Base-by-base conservation (phyloP, 2,797 vertebrate genomes). In the Argya squamiceps region DNA sequence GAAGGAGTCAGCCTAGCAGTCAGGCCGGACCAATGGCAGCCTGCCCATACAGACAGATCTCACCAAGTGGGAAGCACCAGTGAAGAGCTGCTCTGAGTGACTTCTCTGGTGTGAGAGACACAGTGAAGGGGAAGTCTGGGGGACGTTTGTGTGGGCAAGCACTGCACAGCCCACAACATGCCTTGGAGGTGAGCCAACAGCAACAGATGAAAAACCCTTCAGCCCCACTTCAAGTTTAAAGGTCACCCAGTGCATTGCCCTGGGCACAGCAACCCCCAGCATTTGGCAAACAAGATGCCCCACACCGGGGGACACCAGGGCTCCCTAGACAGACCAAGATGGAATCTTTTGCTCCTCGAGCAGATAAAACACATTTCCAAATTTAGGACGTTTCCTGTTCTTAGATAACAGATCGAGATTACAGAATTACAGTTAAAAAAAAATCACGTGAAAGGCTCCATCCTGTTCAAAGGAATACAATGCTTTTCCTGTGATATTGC, bases 401-500 rank as follows among this genome's bases (percentile, higher is more conserved):
- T 58, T 32, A 89, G 68, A 77, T 89, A 91, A 64, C 1, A 4
- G 76, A 85, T 64, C 3, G 3, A 85, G 89, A 95, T 75, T 65
- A 92, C 56, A 74, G 24, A 92, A 87, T 70, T 78, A 63, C 85
- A 75, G 24, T n/a, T 68, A 6, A 12, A 55, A 58, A 73, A 63
- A 29, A 18, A 49, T 29, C 58, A 84, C 1, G 4, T 64, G 71
- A 80, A 79, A 84, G n/a, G 46, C 75, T 91, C 56, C 68, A 82
- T 89, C 91, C 93, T 91, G 91, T 87, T 60, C 53, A 47, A 56
- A 89, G 64, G 46, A 94, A 95, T 65, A 97, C 91, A 96, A 87
- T 62, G 55, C 22, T 41, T 63, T 95, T 95, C 96, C 96, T 97
- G 93, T 9, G 49, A 69, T 55, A 80, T 81, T 43, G 76, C 74